phyloP scores from a whole-genome alignment of 2,797 vertebrate genomes.

The Lepilemur septentrionalis region DNA sequence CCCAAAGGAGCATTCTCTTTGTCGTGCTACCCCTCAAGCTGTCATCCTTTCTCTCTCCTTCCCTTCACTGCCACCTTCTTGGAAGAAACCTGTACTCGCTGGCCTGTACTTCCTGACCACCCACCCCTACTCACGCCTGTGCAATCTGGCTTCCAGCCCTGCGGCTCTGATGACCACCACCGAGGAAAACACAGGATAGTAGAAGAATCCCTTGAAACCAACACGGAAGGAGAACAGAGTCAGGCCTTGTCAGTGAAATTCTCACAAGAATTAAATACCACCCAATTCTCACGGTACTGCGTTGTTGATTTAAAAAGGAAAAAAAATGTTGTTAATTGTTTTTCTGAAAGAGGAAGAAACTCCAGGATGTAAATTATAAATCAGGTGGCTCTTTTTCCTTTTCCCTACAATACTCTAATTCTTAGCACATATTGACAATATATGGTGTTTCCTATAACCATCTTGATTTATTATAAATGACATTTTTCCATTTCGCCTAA shows the following conservation, averaged over 20 bases:
- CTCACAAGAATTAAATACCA: conserved; percentile 37
- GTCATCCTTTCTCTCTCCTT: not conserved
- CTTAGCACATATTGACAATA: conserved; percentile 1
- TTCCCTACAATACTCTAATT: conserved; percentile 38
- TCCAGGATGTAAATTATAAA: conserved; percentile 61
- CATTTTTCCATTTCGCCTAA: not conserved
- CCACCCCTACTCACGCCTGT: not conserved
- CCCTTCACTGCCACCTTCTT: not conserved
- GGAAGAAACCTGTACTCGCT: not conserved
- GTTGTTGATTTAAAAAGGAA: conserved; percentile 43
- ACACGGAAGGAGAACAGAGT: not conserved
- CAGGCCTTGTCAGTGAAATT: conserved; percentile 6
- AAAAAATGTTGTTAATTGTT: conserved; percentile 44
- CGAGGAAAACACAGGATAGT: not conserved
- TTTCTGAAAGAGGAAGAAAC: conserved; percentile 65
- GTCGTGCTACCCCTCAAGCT: not conserved
- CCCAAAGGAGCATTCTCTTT: not conserved
- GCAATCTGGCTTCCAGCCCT: not conserved
- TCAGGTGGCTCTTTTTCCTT: conserved; percentile 44
- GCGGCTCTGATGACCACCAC: not conserved
- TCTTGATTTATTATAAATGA: conserved; percentile 16
- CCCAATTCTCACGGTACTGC: conserved; percentile 38
- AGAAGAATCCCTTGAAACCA: not conserved
- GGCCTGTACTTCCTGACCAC: not conserved
- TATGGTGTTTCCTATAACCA: not conserved